Evolutionary conservation across 2,113 vertebrate genomes (phyloP).

Genomic region (Vidua macroura): DNA sequence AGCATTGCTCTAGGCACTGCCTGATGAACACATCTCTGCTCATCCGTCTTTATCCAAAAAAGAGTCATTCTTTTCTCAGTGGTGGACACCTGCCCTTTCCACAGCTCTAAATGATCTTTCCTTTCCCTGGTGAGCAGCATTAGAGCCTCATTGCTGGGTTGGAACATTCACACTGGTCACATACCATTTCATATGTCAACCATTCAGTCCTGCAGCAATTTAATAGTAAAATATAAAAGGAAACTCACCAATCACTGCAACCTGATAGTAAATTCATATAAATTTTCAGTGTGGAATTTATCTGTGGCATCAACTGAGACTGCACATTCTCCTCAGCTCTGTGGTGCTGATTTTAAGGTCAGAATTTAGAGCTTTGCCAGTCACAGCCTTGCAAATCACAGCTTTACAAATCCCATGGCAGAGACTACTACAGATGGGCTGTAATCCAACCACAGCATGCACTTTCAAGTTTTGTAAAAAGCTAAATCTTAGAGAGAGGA

Average conservation of each 20-base stretch:
- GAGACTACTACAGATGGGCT: slow-evolving; percentile 6
- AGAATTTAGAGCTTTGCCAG: slow-evolving; percentile 20
- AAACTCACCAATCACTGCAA: neutral
- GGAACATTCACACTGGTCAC: neutral
- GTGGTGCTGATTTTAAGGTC: slow-evolving; percentile 20
- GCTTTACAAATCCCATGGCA: slow-evolving; percentile 35
- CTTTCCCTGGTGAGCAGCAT: neutral
- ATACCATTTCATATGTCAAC: neutral
- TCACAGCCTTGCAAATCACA: slow-evolving; percentile 22
- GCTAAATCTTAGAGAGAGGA: neutral
- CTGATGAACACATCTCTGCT: neutral
- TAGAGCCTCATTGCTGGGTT: neutral
- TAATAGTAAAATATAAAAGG: neutral
- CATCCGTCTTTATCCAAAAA: neutral
- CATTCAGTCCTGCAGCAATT: neutral
- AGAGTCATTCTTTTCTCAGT: neutral
- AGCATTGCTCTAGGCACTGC: neutral
- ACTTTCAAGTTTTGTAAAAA: slow-evolving; percentile 1
- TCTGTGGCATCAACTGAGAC: neutral
- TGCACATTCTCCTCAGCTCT: neutral
- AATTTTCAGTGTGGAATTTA: neutral
- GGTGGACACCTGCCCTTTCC: neutral
- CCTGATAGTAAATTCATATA: neutral
- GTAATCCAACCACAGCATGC: slow-evolving; percentile 1
- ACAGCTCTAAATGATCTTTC: neutral